Base-by-base conservation (phyloP, 1,140 invertebrate species). In the Phymorhynchus buccinoides region DNA sequence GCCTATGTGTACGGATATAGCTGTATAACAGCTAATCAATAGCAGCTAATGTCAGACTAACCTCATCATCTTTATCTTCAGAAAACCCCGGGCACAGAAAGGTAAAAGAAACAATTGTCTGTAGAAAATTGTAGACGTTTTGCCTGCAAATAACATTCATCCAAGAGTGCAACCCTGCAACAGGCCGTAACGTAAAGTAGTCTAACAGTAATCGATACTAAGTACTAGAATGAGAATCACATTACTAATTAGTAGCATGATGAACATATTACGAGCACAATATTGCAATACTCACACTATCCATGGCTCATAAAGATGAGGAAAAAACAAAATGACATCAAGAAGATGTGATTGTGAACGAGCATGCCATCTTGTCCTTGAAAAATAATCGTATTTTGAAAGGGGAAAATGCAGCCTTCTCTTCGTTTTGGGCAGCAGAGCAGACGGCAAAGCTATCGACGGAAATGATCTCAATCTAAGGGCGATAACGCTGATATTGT, bases 251-350 rank as follows among this genome's bases (percentile, higher is more conserved):
- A 75, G 39, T 75, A 75, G 73, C 41, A 75, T 75, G 73, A 75
- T 75, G 42, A 75, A 75, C 73, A 75, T 39, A 75, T 75, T 39
- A 75, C 73, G 3, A n/a, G 73, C 37, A 41, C 35, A 75, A 41
- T 14, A 75, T 27, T 7, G 35, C 18, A 27, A 3, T 27, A 41
- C 18, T 3, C 73, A 37, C 35, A 27, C 27, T 71, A 75, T 12
- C 41, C 37, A 41, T 22, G 18, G 35, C 18, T 42, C 14, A 16
- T 2, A 75, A 30, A 14, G 14, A 41, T 37, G 2, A 18, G 3
- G 22, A 4, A 22, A 18, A 37, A 22, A 41, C 14, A 14, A n/a
- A n/a, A 39, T 41, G 18, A 41, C 41, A 22, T 75, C 73, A 41
- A 4, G 27, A 41, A 75, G 22, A 37, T 41, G 1, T 16, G 6